phyloP scores from a whole-genome alignment of 2,113 vertebrate genomes.

The Lucifuga dentata region DNA sequence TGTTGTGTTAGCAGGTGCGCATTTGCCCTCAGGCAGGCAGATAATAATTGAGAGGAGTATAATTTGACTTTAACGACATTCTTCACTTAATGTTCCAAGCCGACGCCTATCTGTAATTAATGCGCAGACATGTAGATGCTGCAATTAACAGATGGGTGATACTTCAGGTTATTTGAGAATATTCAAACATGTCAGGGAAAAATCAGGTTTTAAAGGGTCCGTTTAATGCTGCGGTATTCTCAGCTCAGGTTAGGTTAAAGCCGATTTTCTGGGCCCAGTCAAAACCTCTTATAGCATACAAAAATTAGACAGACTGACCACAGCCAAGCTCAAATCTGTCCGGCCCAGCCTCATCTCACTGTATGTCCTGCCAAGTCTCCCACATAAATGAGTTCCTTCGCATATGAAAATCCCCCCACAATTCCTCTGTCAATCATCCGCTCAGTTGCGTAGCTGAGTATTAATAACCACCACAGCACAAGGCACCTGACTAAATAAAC shows the following conservation, averaged over 20 bases:
- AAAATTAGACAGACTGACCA: slow-evolving; percentile 44
- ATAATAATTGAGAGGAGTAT: slow-evolving; percentile 46
- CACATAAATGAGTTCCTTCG: slow-evolving; percentile 42
- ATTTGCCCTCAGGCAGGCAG: slow-evolving; percentile 11
- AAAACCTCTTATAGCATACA: no score
- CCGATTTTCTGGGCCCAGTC: no score
- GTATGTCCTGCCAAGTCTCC: slow-evolving; percentile 46
- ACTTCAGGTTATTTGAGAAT: slow-evolving; percentile 41
- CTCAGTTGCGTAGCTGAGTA: slow-evolving; percentile 40
- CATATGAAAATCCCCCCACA: slow-evolving; percentile 49
- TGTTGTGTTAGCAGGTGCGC: slow-evolving; percentile 43
- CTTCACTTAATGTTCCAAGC: slow-evolving; percentile 47
- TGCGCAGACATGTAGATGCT: slow-evolving; percentile 27
- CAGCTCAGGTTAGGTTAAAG: neutral
- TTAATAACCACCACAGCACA: slow-evolving; percentile 56
- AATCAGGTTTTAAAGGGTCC: slow-evolving; percentile 30
- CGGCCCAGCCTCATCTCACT: slow-evolving; percentile 9
- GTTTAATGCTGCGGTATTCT: slow-evolving; percentile 23
- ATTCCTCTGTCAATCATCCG: slow-evolving; percentile 66
- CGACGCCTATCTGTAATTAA: slow-evolving; percentile 49
- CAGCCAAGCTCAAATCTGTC: slow-evolving; percentile 31
- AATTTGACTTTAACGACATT: slow-evolving; percentile 58
- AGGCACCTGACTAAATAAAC: slow-evolving; percentile 75
- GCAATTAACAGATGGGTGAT: slow-evolving; percentile 45
- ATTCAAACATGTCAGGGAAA: slow-evolving; percentile 31